Evolutionary conservation across 92 coral and sea anemone genomes (phyloP).

Genomic region (Palythoa grandiflora): DNA sequence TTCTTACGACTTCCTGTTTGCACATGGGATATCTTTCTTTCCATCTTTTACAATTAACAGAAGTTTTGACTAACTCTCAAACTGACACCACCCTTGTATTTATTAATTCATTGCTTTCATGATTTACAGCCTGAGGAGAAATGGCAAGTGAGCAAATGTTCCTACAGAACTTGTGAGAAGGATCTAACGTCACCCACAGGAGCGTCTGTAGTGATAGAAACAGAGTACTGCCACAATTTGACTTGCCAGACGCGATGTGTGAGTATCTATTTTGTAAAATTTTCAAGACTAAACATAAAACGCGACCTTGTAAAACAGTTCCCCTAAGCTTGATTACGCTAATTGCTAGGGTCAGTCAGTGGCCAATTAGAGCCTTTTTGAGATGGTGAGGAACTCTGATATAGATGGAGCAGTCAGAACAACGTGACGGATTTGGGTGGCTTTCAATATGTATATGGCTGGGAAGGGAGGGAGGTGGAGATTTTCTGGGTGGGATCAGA

Average conservation of each 20-base stretch:
- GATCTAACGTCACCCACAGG: constrained; percentile 67
- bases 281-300: background rate
- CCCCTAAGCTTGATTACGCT: no score
- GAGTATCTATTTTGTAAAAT: constrained; percentile 27
- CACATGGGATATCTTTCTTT: background rate
- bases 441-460: no score
- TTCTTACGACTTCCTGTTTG: background rate
- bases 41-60: background rate
- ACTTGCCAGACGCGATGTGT: constrained; percentile 74
- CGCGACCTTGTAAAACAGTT: background rate
- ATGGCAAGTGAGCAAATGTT: constrained; percentile 65
- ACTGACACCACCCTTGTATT: background rate
- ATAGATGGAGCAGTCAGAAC: no score
- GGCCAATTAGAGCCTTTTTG: no score
- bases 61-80: background rate
- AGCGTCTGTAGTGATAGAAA: constrained; percentile 63
- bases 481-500: no score
- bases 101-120: background rate
- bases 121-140: constrained; percentile 60
- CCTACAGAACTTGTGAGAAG: constrained; percentile 65
- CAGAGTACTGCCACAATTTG: constrained; percentile 62
- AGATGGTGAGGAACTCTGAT: no score
- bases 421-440: no score
- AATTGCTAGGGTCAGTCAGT: no score
- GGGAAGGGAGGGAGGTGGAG: no score